Base-by-base conservation (phyloP, 2,888 invertebrate genomes). In the Dermolepida albohirtum region DNA sequence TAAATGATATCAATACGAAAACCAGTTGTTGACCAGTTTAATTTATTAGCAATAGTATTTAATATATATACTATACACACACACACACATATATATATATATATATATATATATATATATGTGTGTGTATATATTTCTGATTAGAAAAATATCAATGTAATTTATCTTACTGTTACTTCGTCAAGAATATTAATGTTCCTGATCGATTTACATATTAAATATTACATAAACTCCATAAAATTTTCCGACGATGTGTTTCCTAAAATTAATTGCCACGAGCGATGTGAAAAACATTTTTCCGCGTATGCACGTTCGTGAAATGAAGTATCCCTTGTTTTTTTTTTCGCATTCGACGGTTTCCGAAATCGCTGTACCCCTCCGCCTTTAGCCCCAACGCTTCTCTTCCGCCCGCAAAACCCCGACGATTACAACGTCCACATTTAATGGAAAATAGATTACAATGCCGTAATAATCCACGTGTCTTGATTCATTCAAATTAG, bases 401-500 rank as follows among this genome's bases (percentile, higher is more conserved):
- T 22, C 43, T 12, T 57, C 39, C 40, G 14, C 54, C n/a, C 40
- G n/a, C 8, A 22, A 54, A 54, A 54, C 54, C 54, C 40, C 54
- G 54, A 54, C 54, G 54, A 54, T 54, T 54, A 54, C 54, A 54
- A 54, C 49, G 59, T 62, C 59, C 59, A 29, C 59, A 47, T 66
- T 66, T 57, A 66, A 66, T 66, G 66, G 57, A 66, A 66, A 62
- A 62, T 49, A 62, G 59, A 62, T 62, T 62, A 62, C 59, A 62
- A 62, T 62, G 49, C 47, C 47, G 59, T 62, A 62, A 62, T 62
- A 62, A 62, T 62, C 59, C 59, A 62, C 59, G 51, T 66, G 54
- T 64, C 66, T 69, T 69, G 44, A 54, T 69, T 67, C 54, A 70
- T 66, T 67, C 69, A 69, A 70, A 70, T 70, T 64, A 47, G 40